A percentile compares a stretch with the other conserved stretches of the same genome.
These are phyloP conservation scores for Sphecodes monilicornis DNA, from an alignment of 2,888 invertebrate genomes.

Conservation along the genomic window DNA sequence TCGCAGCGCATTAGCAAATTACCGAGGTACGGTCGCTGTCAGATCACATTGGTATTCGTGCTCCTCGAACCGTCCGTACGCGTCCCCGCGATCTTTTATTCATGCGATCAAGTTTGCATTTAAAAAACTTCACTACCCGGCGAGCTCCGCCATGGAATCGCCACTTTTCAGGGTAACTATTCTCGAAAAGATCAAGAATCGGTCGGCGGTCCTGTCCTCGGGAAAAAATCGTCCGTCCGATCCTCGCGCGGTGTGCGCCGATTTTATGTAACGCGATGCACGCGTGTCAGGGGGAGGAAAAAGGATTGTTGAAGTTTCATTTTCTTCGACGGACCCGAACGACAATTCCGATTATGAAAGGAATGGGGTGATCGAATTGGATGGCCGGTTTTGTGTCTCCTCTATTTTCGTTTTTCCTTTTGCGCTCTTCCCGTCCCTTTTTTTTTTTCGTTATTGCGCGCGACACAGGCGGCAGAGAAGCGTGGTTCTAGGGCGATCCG, in stretches of 20 bases:
- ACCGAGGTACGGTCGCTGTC: constrained; percentile 23
- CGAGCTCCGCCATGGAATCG: constrained; percentile 37
- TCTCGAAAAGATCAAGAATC: constrained; percentile 45
- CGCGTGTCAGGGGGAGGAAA: background rate
- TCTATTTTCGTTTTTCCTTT: background rate
- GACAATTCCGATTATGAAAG: constrained; percentile 45
- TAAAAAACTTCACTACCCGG: constrained; percentile 63
- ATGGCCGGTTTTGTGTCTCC: constrained; percentile 14
- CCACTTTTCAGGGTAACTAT: constrained; percentile 32
- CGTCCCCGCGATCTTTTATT: constrained; percentile 58
- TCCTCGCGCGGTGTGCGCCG: background rate
- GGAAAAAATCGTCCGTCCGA: constrained; percentile 22
- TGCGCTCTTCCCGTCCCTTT: constrained; percentile 4
- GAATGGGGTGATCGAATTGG: constrained; percentile 53
- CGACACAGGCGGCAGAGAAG: constrained; percentile 63
- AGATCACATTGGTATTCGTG: constrained; percentile 39
- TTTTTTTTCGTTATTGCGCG: constrained; percentile 46
- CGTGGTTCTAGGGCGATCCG: constrained; percentile 70
- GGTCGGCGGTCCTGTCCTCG: constrained; percentile 27
- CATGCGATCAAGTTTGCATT: constrained; percentile 64
- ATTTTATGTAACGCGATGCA: constrained; percentile 21
- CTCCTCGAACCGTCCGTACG: constrained; percentile 18
- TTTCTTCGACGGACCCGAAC: constrained; percentile 12
- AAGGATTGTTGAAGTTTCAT: background rate
- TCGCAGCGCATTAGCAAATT: constrained; percentile 39